Base-by-base conservation (phyloP, 2,113 vertebrate species). In the Zapus hudsonius region DNA sequence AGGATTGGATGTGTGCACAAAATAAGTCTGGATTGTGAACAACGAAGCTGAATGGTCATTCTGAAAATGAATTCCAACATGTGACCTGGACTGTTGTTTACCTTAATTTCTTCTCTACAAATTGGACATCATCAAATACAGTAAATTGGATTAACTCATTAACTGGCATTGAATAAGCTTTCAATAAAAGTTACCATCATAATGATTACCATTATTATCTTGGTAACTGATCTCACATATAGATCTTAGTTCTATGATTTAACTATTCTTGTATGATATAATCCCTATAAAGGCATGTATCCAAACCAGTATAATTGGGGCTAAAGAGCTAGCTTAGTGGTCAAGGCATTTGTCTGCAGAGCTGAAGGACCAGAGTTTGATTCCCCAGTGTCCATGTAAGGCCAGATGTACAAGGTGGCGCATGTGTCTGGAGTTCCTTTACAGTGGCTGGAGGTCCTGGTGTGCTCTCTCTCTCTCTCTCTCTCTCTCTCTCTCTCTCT, bases 161-260 rank as follows among this genome's bases (percentile, higher is more conserved):
- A 20, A 44, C 16, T 38, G 47, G 16, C 67, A 87, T 5, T n/a
- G 63, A n/a, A 29, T 36, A 63, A 91, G 29, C 5, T 83, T 94
- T 86, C n/a, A 83, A 29, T 95, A 81, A 75, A 93, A 92, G 17
- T 29, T 89, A 63, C 63, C 44, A 85, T 80, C 23, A 67, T 75
- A 84, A 29, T 85, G 36, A 78, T 47, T 57, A 81, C 8, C 23
- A 27, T 44, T 89, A 69, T 74, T 82, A 59, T 93, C 78, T 94
- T 83, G 36, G 84, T 6, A 61, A 63, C 66, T 63, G 6, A 79
- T 42, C 47, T 86, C n/a, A 57, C 17, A 47, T 20, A 55, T 40
- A 33, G 23, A 78, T 84, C 44, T 92, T 88, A 55, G 20, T 74
- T 79, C 27, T 84, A 15, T 80, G 33, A 81, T n/a, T 80, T 3